Evolutionary conservation across 1,140 invertebrate species (phyloP), one percentile per base, ranked within the genome.

Genomic region (Spodoptera frugiperda): DNA sequence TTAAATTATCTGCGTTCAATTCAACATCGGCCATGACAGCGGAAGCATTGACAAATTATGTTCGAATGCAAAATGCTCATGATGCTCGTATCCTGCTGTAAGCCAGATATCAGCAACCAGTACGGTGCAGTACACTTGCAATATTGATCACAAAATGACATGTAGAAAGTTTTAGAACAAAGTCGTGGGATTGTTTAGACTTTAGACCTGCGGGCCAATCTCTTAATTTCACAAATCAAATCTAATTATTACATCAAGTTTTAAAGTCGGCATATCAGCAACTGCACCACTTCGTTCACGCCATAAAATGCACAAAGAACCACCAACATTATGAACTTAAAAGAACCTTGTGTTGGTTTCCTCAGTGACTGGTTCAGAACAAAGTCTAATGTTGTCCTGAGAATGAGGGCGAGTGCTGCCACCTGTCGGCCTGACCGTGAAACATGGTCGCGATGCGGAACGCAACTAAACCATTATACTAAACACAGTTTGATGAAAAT

Each of bases 361-460:
- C 61, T 49, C 61, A 48, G 44, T 1, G 17, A 65, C 44, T 65
- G 15, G 61, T 65, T 48, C 44, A 61, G 39, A 61, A 48, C 61
- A 14, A 65, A 65, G 61, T 65, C 44, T 46, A 59, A 59, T 39
- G 59, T 63, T 48, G 61, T 65, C 61, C 39, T 65, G 61, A 49
- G 61, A 65, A 65, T 65, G 44, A 19, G 61, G 44, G 44, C 61
- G 48, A 65, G 39, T 49, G 8, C 44, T 49, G 19, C 61, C 61
- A 65, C 44, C 61, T 65, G 61, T 65, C 61, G 25, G 3, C 19
- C 14, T 48, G 61, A 15, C 61, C 61, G 61, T 65, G 61, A 65
- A 65, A 48, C 48, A 49, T 48, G 48, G 61, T 65, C 11, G 33
- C 59, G 17, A 49, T 19, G 61, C 61, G 61, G 61, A 65, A 65